Conservation (phyloP, 1,140 invertebrate species). For the Scaptomyza hsui region DNA sequence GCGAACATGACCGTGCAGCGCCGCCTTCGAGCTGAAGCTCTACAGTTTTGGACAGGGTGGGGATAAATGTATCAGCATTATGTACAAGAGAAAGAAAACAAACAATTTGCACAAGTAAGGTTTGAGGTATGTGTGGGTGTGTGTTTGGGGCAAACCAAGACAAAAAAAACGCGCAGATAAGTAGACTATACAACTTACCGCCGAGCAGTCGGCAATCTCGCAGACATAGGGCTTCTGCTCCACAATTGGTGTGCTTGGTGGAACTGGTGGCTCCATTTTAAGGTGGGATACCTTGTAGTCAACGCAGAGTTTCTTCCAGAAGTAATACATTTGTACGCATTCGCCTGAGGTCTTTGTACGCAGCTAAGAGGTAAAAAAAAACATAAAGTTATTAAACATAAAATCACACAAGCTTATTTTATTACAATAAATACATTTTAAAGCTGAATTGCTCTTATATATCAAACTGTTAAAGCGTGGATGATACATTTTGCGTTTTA, state of each 20-base stretch:
- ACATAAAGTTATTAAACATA: too few relatives aligned
- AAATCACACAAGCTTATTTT: too few relatives aligned
- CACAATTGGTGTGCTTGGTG: constrained; percentile 38
- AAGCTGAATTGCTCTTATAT: too few relatives aligned
- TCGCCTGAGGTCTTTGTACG: constrained; percentile 95
- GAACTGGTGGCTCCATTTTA: constrained; percentile 69
- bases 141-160: neutral
- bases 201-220: constrained; percentile 88
- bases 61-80: constrained; percentile 45
- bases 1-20: constrained; percentile 90
- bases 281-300: constrained; percentile 86
- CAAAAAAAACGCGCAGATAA: constrained; percentile 9
- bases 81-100: constrained; percentile 59
- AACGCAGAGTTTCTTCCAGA: constrained; percentile 98
- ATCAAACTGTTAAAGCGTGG: too few relatives aligned
- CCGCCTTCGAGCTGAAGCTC: constrained; percentile 92
- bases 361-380: constrained; percentile 86
- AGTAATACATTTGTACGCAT: constrained; percentile 98
- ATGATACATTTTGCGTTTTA: too few relatives aligned
- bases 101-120: constrained; percentile 26
- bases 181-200: constrained; percentile 85
- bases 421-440: too few relatives aligned
- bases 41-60: constrained; percentile 84
- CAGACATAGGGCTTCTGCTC: constrained; percentile 86
- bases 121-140: neutral